Conservation (phyloP, 2,888 invertebrate species). For the Urechis unicinctus region DNA sequence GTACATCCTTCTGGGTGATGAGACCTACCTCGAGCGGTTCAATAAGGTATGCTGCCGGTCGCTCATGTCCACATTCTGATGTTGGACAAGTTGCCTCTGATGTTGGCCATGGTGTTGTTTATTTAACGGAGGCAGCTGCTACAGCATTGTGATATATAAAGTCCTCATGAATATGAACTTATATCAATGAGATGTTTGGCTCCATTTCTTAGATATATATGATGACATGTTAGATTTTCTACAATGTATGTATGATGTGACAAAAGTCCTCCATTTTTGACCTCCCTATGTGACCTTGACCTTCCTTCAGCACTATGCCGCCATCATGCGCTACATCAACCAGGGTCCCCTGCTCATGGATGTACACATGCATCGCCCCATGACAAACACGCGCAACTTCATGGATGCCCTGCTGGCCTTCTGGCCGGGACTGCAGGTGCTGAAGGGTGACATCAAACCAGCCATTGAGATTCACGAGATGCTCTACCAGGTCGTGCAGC, state of each 20-base stretch:
- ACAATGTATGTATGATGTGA: no score
- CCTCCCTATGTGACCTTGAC: background rate
- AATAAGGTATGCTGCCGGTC: slow-evolving; percentile 57
- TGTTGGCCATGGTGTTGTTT: no score
- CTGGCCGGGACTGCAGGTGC: slow-evolving; percentile 92
- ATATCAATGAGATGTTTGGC: no score
- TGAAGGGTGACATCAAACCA: slow-evolving; percentile 86
- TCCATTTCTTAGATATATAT: no score
- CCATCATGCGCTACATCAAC: slow-evolving; percentile 94
- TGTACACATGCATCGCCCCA: slow-evolving; percentile 90
- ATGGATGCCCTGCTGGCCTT: slow-evolving; percentile 97
- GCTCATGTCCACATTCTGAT: no score
- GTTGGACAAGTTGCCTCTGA: no score
- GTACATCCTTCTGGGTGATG: slow-evolving; percentile 85
- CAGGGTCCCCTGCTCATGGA: slow-evolving; percentile 91
- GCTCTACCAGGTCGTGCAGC: slow-evolving; percentile 95
- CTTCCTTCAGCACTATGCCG: slow-evolving; percentile 69
- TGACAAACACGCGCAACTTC: slow-evolving; percentile 87
- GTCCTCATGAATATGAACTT: no score
- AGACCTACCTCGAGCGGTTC: slow-evolving; percentile 86
- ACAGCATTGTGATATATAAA: no score
- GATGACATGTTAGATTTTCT: no score
- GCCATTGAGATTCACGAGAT: slow-evolving; percentile 99
- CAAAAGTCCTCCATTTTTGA: no score
- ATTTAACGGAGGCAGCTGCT: no score